phyloP scores from a whole-genome alignment of 37 sponge, comb jelly and placozoan species.

The Hexactinellida sp. region DNA sequence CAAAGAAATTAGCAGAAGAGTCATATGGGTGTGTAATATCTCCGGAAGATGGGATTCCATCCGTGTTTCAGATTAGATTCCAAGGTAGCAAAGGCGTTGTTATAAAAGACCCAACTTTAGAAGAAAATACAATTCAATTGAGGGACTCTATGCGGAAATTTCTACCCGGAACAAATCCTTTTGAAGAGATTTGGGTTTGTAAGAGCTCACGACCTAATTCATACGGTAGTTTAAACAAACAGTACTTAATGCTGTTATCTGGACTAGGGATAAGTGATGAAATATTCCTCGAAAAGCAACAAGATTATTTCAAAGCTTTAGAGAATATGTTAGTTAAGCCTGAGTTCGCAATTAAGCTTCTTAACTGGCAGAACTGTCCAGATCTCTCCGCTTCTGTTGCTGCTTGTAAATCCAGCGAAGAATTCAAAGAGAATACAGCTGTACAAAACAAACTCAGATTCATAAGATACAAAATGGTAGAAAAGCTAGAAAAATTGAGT shows the following conservation, averaged over 20 bases:
- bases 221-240: conserved; percentile 1
- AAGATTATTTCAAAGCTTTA: neutral
- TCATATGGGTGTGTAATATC: neutral
- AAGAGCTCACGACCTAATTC: neutral
- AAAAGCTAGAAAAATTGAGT: conserved; percentile 36
- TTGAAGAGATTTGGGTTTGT: neutral
- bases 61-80: conserved; percentile 16
- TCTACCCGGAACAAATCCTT: neutral
- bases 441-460: conserved; percentile 21
- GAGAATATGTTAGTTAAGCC: neutral
- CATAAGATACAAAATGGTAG: conserved; percentile 21
- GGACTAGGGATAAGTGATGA: conserved; percentile 9
- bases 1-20: neutral
- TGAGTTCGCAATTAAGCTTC: neutral
- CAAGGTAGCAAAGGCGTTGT: conserved; percentile 18
- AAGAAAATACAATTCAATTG: neutral
- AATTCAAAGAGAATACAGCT: neutral
- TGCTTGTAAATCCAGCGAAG: neutral
- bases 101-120: neutral
- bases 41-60: neutral
- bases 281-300: conserved; percentile 1
- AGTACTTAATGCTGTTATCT: conserved; percentile 2
- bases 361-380: neutral
- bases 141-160: conserved; percentile 6
- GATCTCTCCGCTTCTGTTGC: neutral